Base-by-base conservation (phyloP, 2,113 vertebrate species). In the Pyxicephalus adspersus region DNA sequence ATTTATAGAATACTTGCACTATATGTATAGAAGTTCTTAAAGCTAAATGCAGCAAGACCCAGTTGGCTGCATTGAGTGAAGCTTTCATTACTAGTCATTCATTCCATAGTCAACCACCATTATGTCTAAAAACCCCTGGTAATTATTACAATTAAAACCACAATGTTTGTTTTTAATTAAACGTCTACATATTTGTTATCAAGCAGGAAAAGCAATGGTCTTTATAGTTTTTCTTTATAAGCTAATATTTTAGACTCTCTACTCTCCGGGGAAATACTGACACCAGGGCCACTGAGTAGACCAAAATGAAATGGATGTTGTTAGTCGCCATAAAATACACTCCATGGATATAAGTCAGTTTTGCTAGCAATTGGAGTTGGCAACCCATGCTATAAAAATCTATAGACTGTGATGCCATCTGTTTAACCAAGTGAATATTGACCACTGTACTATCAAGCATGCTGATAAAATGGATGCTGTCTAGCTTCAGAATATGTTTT, bases 351-450 rank as follows among this genome's bases (percentile, higher is more conserved):
- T 64, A 73, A 31, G 68, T 81, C 79, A 80, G 60, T 57, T 54
- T 74, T 64, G 58, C 34, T 81, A 58, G 78, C 78, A 71, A 71
- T 52, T 63, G 58, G 6, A 54, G 20, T 64, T 74, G 79, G 68
- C 68, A 74, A 38, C 64, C 57, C 18, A 34, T 31, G 67, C 78
- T 74, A 34, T 64, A 38, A 74, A 64, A 63, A 81, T 64, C 68
- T 74, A 29, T 55, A 73, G 68, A 57, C 68, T 64, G 60, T 73
- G 50, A 73, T 72, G 34, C 60, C 68, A 81, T 81, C 45, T 73
- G 68, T 74, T 74, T 54, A 74, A 50, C 45, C 60, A 74, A 64
- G 57, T 51, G 57, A 80, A 80, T 80, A 72, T 80, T 80, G 78
- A 80, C 67, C 67, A 64, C 26, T 72, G 67, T 52, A 71, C 58